phyloP scores from a whole-genome alignment of 2,888 invertebrate genomes.

The Portevinia maculata region DNA sequence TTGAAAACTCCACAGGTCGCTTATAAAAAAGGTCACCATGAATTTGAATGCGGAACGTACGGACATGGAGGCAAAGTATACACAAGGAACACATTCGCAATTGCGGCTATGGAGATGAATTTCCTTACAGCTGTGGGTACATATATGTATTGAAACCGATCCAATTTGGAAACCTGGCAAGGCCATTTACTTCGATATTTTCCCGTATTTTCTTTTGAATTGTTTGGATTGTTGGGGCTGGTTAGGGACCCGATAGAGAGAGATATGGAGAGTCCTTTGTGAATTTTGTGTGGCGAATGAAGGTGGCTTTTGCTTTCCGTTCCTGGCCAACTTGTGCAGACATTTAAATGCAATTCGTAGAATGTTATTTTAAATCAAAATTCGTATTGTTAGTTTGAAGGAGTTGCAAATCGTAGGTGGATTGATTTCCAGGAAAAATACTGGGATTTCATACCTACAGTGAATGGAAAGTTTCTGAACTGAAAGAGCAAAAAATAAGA shows the following conservation, averaged over 20 bases:
- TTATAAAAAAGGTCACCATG: slow-evolving; percentile 57
- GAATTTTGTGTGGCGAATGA: neutral
- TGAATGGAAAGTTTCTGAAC: neutral
- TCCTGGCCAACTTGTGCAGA: slow-evolving; percentile 20
- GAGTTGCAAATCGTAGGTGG: neutral
- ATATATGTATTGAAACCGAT: slow-evolving; percentile 36
- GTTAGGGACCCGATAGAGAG: slow-evolving; percentile 47
- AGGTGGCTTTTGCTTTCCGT: neutral
- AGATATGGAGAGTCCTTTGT: neutral
- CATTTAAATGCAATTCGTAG: slow-evolving; percentile 10
- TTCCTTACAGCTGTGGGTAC: slow-evolving; percentile 24
- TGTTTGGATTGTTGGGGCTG: slow-evolving; percentile 51
- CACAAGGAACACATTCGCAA: slow-evolving; percentile 19
- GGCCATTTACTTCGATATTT: slow-evolving; percentile 17
- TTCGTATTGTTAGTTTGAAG: neutral
- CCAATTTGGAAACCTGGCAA: slow-evolving; percentile 35
- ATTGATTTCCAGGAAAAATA: neutral
- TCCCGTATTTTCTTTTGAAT: slow-evolving; percentile 6
- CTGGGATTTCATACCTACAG: neutral
- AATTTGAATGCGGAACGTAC: neutral
- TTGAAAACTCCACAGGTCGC: slow-evolving; percentile 55
- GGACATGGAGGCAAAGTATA: neutral
- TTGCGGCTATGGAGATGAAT: slow-evolving; percentile 20
- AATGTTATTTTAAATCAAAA: slow-evolving; percentile 19
- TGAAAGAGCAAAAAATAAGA: no score